Evolutionary conservation across 1,140 invertebrate species (phyloP).

Genomic region (Formica selysi): DNA sequence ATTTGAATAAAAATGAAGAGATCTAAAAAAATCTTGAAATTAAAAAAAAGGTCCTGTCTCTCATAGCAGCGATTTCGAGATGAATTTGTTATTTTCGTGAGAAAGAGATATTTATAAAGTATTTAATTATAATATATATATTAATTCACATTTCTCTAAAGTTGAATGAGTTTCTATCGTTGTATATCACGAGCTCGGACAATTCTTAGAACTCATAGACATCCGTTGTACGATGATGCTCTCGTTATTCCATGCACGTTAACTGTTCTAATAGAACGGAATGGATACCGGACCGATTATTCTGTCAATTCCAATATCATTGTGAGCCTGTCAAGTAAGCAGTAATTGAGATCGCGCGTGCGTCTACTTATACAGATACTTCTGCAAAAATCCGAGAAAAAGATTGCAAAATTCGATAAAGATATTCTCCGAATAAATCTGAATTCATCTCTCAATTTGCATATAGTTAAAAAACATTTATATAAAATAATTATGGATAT

Average conservation of each 20-base stretch:
- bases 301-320: slow-evolving; percentile 44
- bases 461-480: too few species aligned
- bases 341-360: not conserved
- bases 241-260: slow-evolving; percentile 28
- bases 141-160: not conserved
- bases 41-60: not conserved
- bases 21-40: not conserved
- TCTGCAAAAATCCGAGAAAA: not conserved
- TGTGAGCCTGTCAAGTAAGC: slow-evolving; percentile 1
- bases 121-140: not conserved
- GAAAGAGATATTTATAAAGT: not conserved
- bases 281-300: slow-evolving; percentile 54
- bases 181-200: not conserved
- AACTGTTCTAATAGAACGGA: slow-evolving; percentile 55
- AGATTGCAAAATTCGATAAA: not conserved
- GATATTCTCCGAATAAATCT: not conserved
- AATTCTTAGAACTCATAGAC: slow-evolving; percentile 50
- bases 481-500: too few species aligned
- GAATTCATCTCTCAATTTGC: too few species aligned
- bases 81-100: not conserved
- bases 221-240: slow-evolving; percentile 3
- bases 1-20: not conserved
- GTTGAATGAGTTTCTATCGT: not conserved
- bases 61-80: not conserved
- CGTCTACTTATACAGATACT: not conserved